phyloP scores from a whole-genome alignment of 2,888 invertebrate species.

The Limnephilus rhombicus region DNA sequence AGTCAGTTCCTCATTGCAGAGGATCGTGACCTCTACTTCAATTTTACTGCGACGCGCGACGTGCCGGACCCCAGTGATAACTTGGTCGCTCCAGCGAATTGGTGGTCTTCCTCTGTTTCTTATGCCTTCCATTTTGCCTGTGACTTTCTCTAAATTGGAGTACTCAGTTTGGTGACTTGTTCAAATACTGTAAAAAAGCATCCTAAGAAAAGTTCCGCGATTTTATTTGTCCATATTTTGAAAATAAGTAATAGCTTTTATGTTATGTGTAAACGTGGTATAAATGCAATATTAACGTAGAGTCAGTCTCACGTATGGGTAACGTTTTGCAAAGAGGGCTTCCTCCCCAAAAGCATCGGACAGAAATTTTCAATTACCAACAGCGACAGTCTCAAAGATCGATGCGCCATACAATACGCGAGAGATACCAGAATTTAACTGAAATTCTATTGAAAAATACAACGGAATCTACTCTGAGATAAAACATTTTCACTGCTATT shows the following conservation, averaged over 20 bases:
- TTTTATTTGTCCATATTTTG: background rate
- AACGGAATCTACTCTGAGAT: conserved; percentile 51
- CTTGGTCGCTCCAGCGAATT: no score
- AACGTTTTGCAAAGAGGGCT: background rate
- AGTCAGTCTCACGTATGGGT: background rate
- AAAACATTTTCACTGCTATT: conserved; percentile 53
- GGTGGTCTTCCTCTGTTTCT: no score
- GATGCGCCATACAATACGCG: conserved; percentile 29
- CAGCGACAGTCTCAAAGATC: conserved; percentile 28
- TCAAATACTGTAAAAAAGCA: no score
- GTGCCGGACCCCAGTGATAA: no score
- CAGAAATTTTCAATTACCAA: conserved; percentile 30
- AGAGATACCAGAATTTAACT: conserved; percentile 53
- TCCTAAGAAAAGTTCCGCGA: no score
- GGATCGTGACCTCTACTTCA: no score
- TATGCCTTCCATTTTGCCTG: no score
- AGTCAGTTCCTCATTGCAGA: no score
- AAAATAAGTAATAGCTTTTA: background rate
- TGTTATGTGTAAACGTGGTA: no score
- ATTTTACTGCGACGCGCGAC: no score
- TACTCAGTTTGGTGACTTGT: no score
- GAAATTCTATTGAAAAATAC: conserved; percentile 51
- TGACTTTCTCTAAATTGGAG: no score
- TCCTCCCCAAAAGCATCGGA: background rate
- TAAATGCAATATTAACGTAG: background rate